Evolutionary conservation across 1,140 invertebrate genomes (phyloP), one percentile per base, ranked within the genome.

Genomic region (Cyclina sinensis): DNA sequence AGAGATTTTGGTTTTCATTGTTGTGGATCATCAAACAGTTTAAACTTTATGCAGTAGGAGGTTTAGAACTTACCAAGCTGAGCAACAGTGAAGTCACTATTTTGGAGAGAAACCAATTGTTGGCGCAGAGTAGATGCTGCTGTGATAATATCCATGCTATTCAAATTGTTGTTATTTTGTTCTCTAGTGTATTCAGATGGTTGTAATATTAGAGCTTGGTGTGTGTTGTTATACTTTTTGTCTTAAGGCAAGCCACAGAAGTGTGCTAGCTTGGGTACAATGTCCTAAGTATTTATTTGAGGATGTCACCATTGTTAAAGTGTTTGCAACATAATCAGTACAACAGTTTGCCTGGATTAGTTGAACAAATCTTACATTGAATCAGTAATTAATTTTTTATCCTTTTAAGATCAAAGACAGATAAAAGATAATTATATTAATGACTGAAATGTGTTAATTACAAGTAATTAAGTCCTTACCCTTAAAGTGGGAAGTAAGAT

Each of bases 131-230:
- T 54, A 9, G 43, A 48, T 35, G 76, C 76, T 30, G 43, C 46
- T 4, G 24, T 27, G 2, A 54, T 24, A 27, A 73, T 24, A 73
- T 73, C 70, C 70, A 73, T 73, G 18, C 18, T 73, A 14, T 30
- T 39, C 43, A 5, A n/a, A 5, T 59, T 59, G 5, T 11, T 73
- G 9, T 39, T n/a, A 9, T 21, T 43, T 39, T 73, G 21, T 73
- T 37, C 12, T 43, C n/a, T n/a, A n/a, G n/a, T n/a, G n/a, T n/a
- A n/a, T n/a, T n/a, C n/a, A n/a, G n/a, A n/a, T n/a, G n/a, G n/a
- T n/a, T n/a, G n/a, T n/a, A n/a, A 73, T 73, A 27, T 39, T 21
- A 43, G 39, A 73, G 70, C 70, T 73, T 73, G 70, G 32, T 73
- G 21, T 73, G 43, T 9, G 5, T 43, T 21, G 1, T 12, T 14